Evolutionary conservation across 2,113 vertebrate species (phyloP).

Genomic region (Tachycineta bicolor): DNA sequence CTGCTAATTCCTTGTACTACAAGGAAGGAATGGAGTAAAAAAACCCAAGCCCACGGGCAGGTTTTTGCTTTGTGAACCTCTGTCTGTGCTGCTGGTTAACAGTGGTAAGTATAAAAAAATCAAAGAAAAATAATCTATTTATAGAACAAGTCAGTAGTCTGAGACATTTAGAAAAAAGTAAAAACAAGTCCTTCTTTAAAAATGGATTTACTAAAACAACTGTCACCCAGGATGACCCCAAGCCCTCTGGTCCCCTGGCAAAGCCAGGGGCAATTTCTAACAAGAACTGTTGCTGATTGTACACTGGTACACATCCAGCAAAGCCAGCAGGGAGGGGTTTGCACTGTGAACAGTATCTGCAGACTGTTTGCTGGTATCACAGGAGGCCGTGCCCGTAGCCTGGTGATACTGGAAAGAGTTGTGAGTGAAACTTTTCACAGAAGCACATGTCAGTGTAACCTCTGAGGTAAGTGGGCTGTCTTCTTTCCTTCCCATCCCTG

Average conservation of each 20-base stretch:
- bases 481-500: conserved; percentile 61
- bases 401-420: conserved; percentile 68
- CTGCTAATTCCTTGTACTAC: conserved; percentile 81
- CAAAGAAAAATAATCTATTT: conserved; percentile 87
- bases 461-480: conserved; percentile 63
- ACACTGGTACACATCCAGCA: conserved; percentile 34
- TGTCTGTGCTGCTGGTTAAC: conserved; percentile 82
- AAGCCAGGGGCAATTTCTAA: conserved; percentile 52
- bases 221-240: conserved; percentile 72
- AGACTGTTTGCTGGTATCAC: conserved; percentile 64
- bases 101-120: conserved; percentile 83
- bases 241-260: conserved; percentile 64
- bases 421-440: conserved; percentile 63
- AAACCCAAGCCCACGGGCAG: conserved; percentile 77
- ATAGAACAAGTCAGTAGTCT: conserved; percentile 86
- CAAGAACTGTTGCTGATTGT: conserved; percentile 49
- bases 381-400: conserved; percentile 68
- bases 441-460: conserved; percentile 70
- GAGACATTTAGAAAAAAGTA: conserved; percentile 87
- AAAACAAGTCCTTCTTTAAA: conserved; percentile 84
- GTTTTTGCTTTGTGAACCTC: conserved; percentile 78
- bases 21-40: conserved; percentile 77
- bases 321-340: conserved; percentile 54
- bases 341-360: conserved; percentile 46
- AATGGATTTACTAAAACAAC: conserved; percentile 84